These are phyloP conservation scores for Mya arenaria DNA, from an alignment of 1,140 invertebrate genomes.

Conservation along the genomic window DNA sequence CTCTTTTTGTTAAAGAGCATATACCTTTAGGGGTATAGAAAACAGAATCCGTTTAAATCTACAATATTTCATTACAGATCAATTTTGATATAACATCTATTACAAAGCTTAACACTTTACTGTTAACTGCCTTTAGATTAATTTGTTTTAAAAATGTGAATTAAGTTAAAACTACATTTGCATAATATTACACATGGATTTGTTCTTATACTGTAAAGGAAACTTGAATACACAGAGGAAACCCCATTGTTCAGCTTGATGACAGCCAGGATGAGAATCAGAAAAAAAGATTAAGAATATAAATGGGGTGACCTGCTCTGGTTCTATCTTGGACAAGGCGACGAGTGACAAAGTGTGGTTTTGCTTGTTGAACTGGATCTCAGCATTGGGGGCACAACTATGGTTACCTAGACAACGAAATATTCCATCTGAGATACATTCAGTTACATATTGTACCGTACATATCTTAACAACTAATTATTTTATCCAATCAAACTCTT, in stretches of 20 bases:
- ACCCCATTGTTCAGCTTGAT: background rate
- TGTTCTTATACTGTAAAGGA: background rate
- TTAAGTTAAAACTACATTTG: too few species aligned
- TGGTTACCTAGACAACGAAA: slow-evolving; percentile 87
- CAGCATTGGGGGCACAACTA: slow-evolving; percentile 94
- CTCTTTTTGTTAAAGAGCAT: too few species aligned
- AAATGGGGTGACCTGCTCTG: slow-evolving; percentile 88
- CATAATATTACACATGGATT: too few species aligned
- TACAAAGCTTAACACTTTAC: too few species aligned
- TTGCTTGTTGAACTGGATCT: slow-evolving; percentile 91
- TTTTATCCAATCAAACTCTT: too few species aligned
- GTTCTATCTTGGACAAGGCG: slow-evolving; percentile 88
- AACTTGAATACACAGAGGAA: background rate
- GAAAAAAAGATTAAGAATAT: background rate
- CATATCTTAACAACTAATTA: background rate
- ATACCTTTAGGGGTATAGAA: too few species aligned
- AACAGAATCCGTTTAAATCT: too few species aligned
- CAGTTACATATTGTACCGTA: background rate
- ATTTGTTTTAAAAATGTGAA: too few species aligned
- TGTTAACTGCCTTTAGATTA: too few species aligned
- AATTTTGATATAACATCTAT: too few species aligned
- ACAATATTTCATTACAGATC: too few species aligned
- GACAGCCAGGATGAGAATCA: background rate
- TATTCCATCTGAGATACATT: background rate
- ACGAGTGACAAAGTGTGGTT: slow-evolving; percentile 90